Evolutionary conservation across 1,140 invertebrate genomes (phyloP).

Genomic region (Micrasema minimum): DNA sequence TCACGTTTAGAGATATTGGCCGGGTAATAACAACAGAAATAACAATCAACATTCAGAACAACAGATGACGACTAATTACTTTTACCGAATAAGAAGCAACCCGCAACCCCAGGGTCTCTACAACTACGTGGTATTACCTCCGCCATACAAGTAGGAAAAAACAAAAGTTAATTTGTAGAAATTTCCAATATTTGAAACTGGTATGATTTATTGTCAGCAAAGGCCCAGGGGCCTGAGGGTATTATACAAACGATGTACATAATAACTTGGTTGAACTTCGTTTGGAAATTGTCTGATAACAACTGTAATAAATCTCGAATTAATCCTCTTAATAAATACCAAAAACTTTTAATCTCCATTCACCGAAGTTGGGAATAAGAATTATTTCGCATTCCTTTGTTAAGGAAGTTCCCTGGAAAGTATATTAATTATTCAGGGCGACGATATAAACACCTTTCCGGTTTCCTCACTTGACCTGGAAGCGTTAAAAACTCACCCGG

Average conservation of each 20-base stretch:
- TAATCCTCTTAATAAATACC: conserved; percentile 37
- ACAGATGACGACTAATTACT: too few relatives aligned
- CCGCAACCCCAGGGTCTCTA: too few relatives aligned
- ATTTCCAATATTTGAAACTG: too few relatives aligned
- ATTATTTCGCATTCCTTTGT: conserved; percentile 24
- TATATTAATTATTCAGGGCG: conserved; percentile 27
- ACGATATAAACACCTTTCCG: conserved; percentile 37
- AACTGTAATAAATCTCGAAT: conserved; percentile 32
- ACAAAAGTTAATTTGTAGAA: too few relatives aligned
- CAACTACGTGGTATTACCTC: too few relatives aligned
- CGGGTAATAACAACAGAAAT: too few relatives aligned
- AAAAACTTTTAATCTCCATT: conserved; percentile 31
- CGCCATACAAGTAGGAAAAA: too few relatives aligned
- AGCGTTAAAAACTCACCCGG: conserved; percentile 20
- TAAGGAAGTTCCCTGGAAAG: background rate
- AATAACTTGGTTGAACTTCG: conserved; percentile 2
- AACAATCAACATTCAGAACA: too few relatives aligned
- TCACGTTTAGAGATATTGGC: conserved; percentile 15
- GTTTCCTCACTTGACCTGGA: conserved; percentile 10
- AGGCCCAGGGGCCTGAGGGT: too few relatives aligned
- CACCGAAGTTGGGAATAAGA: conserved; percentile 17
- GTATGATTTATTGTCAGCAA: too few relatives aligned
- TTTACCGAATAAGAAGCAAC: too few relatives aligned
- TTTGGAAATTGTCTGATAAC: conserved; percentile 2
- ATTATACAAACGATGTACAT: conserved; percentile 14